Evolutionary conservation across 1,140 invertebrate genomes (phyloP).

Genomic region (Fopius arisanus): DNA sequence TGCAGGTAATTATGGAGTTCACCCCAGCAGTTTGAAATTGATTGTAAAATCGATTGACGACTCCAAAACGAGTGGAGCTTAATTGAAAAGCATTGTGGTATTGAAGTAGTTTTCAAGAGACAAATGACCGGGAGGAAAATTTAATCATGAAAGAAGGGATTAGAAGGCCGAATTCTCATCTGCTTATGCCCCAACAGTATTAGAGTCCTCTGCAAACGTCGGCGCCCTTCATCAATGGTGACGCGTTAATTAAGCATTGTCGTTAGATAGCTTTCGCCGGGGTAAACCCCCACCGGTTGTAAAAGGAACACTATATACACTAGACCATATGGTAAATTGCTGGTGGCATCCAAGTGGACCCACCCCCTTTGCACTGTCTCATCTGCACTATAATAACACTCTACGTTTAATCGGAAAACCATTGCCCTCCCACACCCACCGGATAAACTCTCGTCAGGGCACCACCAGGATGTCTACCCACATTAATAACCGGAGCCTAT

Average conservation of each 20-base stretch:
- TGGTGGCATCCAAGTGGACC: conserved; percentile 30
- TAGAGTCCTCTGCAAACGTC: conserved; percentile 12
- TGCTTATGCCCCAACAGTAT: background rate
- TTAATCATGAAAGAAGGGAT: no score
- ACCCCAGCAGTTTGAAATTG: no score
- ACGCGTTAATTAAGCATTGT: conserved; percentile 34
- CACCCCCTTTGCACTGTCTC: conserved; percentile 20
- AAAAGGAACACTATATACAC: background rate
- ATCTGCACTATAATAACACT: conserved; percentile 13
- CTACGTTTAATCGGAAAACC: conserved; percentile 3
- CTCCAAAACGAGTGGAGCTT: no score
- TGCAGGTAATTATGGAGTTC: no score
- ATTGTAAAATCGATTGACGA: no score
- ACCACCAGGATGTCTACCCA: background rate
- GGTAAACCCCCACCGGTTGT: background rate
- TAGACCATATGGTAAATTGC: conserved; percentile 21
- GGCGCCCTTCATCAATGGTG: conserved; percentile 30
- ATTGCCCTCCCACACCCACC: background rate
- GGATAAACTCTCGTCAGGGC: background rate
- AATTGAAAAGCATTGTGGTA: no score
- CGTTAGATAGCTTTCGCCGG: conserved; percentile 5
- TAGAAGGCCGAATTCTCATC: conserved; percentile 23
- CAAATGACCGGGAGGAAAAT: no score
- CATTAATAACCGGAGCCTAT: conserved; percentile 27
- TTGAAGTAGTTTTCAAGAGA: no score